Evolutionary conservation across 2,113 vertebrate species (phyloP).

Genomic region (Prionailurus bengalensis): DNA sequence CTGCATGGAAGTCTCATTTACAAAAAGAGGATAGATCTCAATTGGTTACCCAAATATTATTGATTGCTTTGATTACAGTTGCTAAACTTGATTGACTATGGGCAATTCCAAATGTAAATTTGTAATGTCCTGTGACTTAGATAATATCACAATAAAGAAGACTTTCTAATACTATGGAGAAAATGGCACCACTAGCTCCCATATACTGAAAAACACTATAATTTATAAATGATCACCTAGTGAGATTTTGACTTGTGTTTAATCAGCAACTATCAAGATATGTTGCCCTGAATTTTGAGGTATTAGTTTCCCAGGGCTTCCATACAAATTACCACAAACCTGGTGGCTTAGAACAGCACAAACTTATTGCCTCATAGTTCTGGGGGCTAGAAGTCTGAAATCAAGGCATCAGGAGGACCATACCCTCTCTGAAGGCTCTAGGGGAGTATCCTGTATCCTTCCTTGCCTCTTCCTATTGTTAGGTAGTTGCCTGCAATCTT

Average conservation of each 20-base stretch:
- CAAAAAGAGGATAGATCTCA: neutral
- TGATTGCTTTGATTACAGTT: neutral
- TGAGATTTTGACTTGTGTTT: neutral
- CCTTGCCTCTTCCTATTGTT: neutral
- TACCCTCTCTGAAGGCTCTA: neutral
- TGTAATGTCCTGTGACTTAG: neutral
- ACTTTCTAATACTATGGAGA: neutral
- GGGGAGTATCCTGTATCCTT: neutral
- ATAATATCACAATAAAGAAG: neutral
- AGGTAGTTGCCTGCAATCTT: neutral
- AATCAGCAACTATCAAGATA: neutral
- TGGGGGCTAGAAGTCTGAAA: neutral
- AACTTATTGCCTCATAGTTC: neutral
- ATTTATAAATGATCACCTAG: neutral
- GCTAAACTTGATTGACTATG: neutral
- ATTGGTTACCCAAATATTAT: neutral
- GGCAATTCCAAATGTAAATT: neutral
- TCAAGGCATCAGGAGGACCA: fast-evolving
- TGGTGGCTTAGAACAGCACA: neutral
- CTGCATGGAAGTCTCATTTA: neutral
- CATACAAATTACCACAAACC: neutral
- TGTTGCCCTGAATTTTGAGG: neutral
- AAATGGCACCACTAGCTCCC: neutral
- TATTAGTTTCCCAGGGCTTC: neutral
- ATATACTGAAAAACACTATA: neutral